Evolutionary conservation across 2,113 vertebrate genomes (phyloP), one percentile per base, ranked within the genome.

Genomic region (Strix uralensis): DNA sequence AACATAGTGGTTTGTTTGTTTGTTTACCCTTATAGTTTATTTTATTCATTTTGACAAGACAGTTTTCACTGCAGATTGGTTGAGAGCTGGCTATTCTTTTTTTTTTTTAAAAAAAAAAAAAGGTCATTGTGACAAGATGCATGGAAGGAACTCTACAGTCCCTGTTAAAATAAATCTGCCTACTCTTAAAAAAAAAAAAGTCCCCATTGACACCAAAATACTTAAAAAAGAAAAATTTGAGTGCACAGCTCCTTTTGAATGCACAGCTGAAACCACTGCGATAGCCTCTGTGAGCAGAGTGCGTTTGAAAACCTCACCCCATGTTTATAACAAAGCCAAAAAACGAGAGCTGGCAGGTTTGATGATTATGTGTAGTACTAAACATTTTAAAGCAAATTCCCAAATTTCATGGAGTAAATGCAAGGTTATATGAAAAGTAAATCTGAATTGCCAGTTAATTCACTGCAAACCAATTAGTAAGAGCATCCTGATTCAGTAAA

Each of bases 271-370:
- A 97, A 91, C 66, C 70, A 58, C 62, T 73, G 93, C 0, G 96
- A 97, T 96, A 97, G 92, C 94, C 87, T 96, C 81, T 75, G 58
- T 65, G 87, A 90, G 90, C 92, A 93, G 70, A 95, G 81, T 70
- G 78, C 73, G 82, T 97, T 95, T 92, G 84, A 95, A 94, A 85
- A 82, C 32, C 54, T 94, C 86, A 77, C 94, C 73, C 66, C 55
- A 32, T 86, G 81, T 95, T 97, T 94, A 91, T 75, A 77, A 70
- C 62, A 92, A 89, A 92, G 93, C 84, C 70, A 91, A 65, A 85
- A 93, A 58, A 13, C 0, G 4, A 46, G 81, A 91, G 95, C 89
- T 96, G 92, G 96, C 11, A 27, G 51, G 85, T 92, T 96, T 94
- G 91, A 83, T 86, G 66, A 94, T 96, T 95, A 61, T 79, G 66